Evolutionary conservation across 2,113 vertebrate species (phyloP), one percentile per base, ranked within the genome.

Genomic region (Ophiodon elongatus): DNA sequence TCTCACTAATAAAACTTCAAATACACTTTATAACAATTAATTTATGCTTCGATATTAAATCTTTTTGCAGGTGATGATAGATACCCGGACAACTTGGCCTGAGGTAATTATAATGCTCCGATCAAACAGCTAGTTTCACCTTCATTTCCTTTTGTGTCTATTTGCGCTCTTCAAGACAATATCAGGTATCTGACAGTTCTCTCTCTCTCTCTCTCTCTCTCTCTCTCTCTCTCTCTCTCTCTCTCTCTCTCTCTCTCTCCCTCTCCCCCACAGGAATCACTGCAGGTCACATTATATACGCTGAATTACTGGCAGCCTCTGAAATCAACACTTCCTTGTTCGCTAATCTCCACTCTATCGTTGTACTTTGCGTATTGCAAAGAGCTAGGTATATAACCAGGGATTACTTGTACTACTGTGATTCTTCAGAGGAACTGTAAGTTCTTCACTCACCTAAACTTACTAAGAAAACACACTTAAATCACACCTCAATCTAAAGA

Each of bases 21-120:
- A 23, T n/a, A 4, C 17, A 13, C 23, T 33, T 6, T 13, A 9
- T 7, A 5, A 59, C 23, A 17, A 54, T 33, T 33, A 19, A 75
- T 67, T 74, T 2, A 54, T 13, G 6, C 39, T 72, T 72, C 76
- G 0, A 54, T 45, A 2, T 68, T 21, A 13, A 19, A 72, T 73
- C 1, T 79, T 37, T 83, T 23, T 45, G 1, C 69, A 86, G 90
- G 19, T 66, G 0, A 4, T 35, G 2, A 33, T 0, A 0, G n/a
- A 1, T 0, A 0, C 2, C 0, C 4, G 15, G 1, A n/a, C 23
- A 8, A 0, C 41, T 0, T 0, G 0, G 17, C 17, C 0, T 85
- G 0, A 92, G 2, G 88, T 84, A 78, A 89, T 10, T 43, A 39
- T 0, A 29, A 25, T 68, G 4, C 8, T 60, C 1, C 19, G 39